phyloP scores from a whole-genome alignment of 2,797 vertebrate species.

The Anguilla marmorata region DNA sequence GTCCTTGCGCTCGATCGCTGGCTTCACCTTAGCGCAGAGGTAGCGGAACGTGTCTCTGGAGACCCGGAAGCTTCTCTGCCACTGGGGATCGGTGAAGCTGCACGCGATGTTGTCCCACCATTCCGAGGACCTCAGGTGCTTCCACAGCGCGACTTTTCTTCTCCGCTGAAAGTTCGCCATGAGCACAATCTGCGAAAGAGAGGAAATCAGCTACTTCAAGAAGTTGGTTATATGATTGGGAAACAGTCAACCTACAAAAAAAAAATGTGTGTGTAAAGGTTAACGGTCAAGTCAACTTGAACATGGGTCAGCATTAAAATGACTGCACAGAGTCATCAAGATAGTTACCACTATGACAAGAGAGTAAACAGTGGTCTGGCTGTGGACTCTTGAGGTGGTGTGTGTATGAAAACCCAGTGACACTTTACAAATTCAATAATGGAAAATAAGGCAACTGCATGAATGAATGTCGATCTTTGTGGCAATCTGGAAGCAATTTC shows the following conservation, averaged over 20 bases:
- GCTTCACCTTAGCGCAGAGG: conserved; percentile 24
- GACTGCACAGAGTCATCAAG: neutral
- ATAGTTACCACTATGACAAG: neutral
- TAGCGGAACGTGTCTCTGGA: conserved; percentile 27
- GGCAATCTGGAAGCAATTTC: neutral
- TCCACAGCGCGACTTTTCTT: conserved; percentile 15
- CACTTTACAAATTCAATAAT: neutral
- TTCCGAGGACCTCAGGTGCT: conserved; percentile 13
- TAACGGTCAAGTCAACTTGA: neutral
- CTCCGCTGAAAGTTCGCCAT: neutral
- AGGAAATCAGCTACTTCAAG: neutral
- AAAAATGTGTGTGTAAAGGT: neutral
- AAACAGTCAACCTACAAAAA: neutral
- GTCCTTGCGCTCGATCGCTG: conserved; percentile 25
- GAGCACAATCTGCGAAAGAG: neutral
- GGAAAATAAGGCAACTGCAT: neutral
- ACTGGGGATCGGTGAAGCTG: conserved; percentile 20
- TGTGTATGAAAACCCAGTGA: neutral
- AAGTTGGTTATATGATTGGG: neutral
- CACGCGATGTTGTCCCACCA: conserved; percentile 30
- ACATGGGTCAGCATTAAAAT: neutral
- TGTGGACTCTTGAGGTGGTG: neutral
- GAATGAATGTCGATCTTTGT: neutral
- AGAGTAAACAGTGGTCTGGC: neutral
- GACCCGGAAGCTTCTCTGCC: conserved; percentile 31